Conservation (phyloP, 2,113 vertebrate genomes). For the Mormyrus iriodes region DNA sequence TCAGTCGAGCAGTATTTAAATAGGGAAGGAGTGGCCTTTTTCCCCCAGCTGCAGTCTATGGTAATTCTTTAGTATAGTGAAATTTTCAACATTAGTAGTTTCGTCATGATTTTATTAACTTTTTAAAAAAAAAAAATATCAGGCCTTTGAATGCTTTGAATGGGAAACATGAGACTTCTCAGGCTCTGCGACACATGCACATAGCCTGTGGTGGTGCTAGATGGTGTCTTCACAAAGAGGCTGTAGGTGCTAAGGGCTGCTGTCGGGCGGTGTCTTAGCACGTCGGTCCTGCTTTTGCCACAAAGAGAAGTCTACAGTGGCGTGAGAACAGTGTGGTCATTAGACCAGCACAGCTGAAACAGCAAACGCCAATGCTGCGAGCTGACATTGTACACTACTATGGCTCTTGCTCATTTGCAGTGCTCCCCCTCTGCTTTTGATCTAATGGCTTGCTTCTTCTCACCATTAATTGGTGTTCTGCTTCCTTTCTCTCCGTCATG, state of each 20-base stretch:
- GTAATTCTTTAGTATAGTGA: background rate
- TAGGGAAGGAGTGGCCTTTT: background rate
- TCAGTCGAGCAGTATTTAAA: background rate
- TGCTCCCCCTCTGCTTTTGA: constrained; percentile 30
- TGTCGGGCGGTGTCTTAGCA: constrained; percentile 3
- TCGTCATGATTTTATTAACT: background rate
- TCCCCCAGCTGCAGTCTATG: background rate
- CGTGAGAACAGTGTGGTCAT: constrained; percentile 58
- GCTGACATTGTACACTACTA: constrained; percentile 51
- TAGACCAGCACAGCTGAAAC: constrained; percentile 60
- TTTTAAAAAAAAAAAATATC: background rate
- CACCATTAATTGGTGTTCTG: constrained; percentile 16
- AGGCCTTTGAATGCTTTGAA: background rate
- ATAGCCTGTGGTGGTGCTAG: background rate
- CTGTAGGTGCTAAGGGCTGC: background rate
- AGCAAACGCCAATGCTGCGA: constrained; percentile 51
- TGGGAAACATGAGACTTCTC: background rate
- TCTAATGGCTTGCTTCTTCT: constrained; percentile 31
- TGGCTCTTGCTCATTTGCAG: constrained; percentile 30
- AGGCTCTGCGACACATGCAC: background rate
- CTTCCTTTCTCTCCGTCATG: constrained; percentile 25
- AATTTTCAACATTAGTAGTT: background rate
- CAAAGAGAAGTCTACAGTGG: constrained; percentile 39
- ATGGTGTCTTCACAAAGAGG: background rate
- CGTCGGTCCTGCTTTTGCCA: constrained; percentile 15